Conservation (phyloP, 2,888 invertebrate genomes). For the Drosophila buzzatii region DNA sequence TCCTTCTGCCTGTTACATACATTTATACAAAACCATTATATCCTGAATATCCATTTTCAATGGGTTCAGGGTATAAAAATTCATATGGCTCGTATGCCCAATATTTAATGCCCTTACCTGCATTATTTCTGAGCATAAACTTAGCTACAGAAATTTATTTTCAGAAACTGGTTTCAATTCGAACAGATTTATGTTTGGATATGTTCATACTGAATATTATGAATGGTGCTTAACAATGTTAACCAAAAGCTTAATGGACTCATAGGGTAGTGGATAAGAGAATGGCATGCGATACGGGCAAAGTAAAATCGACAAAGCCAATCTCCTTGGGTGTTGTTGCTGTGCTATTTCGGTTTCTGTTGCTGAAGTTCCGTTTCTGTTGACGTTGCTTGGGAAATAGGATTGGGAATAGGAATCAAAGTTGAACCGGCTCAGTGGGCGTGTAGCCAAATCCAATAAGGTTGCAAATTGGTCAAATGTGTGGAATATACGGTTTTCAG, state of each 20-base stretch:
- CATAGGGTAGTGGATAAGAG: neutral
- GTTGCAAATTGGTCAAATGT: conserved; percentile 72
- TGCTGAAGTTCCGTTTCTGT: conserved; percentile 24
- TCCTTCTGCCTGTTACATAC: too few species aligned
- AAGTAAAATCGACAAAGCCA: conserved; percentile 52
- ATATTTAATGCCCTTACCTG: neutral
- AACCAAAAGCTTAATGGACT: neutral
- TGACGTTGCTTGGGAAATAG: conserved; percentile 51
- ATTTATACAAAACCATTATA: too few species aligned
- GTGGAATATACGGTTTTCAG: conserved; percentile 59
- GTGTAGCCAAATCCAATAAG: conserved; percentile 71
- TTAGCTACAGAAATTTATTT: neutral
- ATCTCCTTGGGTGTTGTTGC: conserved; percentile 46
- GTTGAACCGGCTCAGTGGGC: conserved; percentile 63
- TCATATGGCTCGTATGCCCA: neutral
- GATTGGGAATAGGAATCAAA: conserved; percentile 62
- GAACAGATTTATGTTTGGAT: neutral
- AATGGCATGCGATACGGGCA: neutral
- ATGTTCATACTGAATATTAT: neutral
- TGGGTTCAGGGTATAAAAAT: neutral
- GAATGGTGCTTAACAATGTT: neutral
- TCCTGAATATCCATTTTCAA: too few species aligned
- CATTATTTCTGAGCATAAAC: neutral
- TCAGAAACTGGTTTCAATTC: neutral
- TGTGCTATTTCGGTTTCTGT: conserved; percentile 1